Percentiles rank a stretch among this genome's conserved stretches.
These are phyloP conservation scores for Cotesia vestalis DNA, from an alignment of 1,140 invertebrate species.

Conservation along the genomic window DNA sequence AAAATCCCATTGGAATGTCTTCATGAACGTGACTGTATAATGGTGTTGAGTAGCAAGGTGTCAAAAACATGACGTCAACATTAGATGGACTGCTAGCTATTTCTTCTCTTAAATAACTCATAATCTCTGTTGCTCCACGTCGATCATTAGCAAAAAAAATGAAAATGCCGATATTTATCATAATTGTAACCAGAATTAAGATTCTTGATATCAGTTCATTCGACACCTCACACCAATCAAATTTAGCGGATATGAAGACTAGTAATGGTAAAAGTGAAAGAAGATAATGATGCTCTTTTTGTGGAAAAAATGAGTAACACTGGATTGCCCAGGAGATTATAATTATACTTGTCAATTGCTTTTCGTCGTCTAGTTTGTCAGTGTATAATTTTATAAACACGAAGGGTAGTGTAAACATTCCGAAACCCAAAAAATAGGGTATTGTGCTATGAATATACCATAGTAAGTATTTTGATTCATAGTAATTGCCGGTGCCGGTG, in stretches of 20 bases:
- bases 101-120: slow-evolving; percentile 72
- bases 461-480: slow-evolving; percentile 80
- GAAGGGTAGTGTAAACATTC: slow-evolving; percentile 73
- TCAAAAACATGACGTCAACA: slow-evolving; percentile 82
- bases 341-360: slow-evolving; percentile 66
- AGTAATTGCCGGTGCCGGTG: slow-evolving; percentile 77
- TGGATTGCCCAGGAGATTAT: slow-evolving; percentile 69
- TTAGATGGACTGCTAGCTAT: slow-evolving; percentile 66
- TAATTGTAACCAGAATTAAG: slow-evolving; percentile 47
- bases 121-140: slow-evolving; percentile 79
- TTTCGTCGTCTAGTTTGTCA: slow-evolving; percentile 56
- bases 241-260: slow-evolving; percentile 66
- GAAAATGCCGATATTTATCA: slow-evolving; percentile 70
- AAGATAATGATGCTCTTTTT: slow-evolving; percentile 95
- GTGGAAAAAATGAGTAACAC: slow-evolving; percentile 78
- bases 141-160: slow-evolving; percentile 85
- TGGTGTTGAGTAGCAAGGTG: slow-evolving; percentile 93
- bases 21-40: slow-evolving; percentile 88
- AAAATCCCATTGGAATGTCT: slow-evolving; percentile 80
- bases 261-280: slow-evolving; percentile 84
- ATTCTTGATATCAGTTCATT: slow-evolving; percentile 37
- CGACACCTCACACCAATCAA: slow-evolving; percentile 5
- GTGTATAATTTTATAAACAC: slow-evolving; percentile 58
- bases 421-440: slow-evolving; percentile 76
- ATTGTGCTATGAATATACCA: slow-evolving; percentile 82